A percentile compares a stretch with the other conserved stretches of the same genome.
Conservation (phyloP, 2,113 vertebrate genomes). For the Mormoops blainvillei region DNA sequence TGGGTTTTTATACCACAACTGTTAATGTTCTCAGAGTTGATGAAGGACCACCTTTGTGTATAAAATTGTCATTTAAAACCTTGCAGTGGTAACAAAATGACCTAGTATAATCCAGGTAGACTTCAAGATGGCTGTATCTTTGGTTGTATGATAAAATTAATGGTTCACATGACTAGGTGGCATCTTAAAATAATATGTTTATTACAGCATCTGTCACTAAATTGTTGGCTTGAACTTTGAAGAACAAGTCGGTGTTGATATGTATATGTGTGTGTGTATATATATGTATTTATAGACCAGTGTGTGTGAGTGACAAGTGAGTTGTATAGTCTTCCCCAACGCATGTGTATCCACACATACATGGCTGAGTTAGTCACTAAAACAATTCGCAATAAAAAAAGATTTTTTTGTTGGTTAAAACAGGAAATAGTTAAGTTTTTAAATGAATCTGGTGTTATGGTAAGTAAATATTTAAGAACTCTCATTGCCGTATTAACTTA, state of each 20-base stretch:
- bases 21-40: constrained; percentile 68
- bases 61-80: constrained; percentile 64
- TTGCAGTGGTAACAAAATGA: constrained; percentile 59
- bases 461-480: constrained; percentile 59
- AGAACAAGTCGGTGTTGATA: constrained; percentile 81
- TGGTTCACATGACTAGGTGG: constrained; percentile 77
- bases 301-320: constrained; percentile 80
- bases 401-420: constrained; percentile 78
- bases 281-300: constrained; percentile 84
- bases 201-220: constrained; percentile 83
- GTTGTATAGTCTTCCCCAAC: constrained; percentile 78
- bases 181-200: constrained; percentile 77
- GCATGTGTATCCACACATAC: constrained; percentile 82
- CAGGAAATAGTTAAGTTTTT: constrained; percentile 78
- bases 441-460: constrained; percentile 72
- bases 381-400: constrained; percentile 79
- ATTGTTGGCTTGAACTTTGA: constrained; percentile 84
- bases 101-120: constrained; percentile 75
- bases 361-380: constrained; percentile 80
- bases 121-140: constrained; percentile 79
- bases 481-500: constrained; percentile 42
- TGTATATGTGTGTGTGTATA: constrained; percentile 84
- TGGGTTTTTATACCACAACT: constrained; percentile 60
- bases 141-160: constrained; percentile 75
- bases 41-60: constrained; percentile 77